Percentiles rank a stretch among this genome's conserved stretches.
phyloP scores from a whole-genome alignment of 2,113 vertebrate genomes.

The Chamaea fasciata region DNA sequence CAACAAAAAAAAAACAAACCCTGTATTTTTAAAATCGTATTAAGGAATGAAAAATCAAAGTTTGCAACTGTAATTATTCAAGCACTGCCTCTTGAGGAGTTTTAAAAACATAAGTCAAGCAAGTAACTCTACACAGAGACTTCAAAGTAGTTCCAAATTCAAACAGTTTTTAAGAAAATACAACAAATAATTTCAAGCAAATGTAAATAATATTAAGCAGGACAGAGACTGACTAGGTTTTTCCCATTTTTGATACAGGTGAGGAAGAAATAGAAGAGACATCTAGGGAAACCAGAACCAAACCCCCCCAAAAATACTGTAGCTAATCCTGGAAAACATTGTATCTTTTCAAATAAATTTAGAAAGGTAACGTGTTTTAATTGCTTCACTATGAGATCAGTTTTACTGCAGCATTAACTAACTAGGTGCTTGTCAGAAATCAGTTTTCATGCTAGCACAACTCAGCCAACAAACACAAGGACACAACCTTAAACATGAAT shows the following conservation, averaged over 20 bases:
- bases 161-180: background rate
- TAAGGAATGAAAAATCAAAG: background rate
- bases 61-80: background rate
- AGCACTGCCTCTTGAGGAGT: background rate
- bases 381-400: background rate
- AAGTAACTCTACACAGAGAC: background rate
- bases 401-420: background rate
- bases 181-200: background rate
- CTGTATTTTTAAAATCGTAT: accelerated
- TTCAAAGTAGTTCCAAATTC: background rate
- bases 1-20: background rate
- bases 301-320: background rate
- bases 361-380: background rate
- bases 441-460: background rate
- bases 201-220: background rate
- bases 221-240: background rate
- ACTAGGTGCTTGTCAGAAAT: background rate
- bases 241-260: background rate
- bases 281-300: background rate
- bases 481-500: accelerated
- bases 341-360: background rate
- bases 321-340: background rate
- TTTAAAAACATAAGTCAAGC: background rate
- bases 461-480: background rate
- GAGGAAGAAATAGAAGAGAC: background rate